Conservation (phyloP, 2,113 vertebrate species). For the Hippoglossus stenolepis region DNA sequence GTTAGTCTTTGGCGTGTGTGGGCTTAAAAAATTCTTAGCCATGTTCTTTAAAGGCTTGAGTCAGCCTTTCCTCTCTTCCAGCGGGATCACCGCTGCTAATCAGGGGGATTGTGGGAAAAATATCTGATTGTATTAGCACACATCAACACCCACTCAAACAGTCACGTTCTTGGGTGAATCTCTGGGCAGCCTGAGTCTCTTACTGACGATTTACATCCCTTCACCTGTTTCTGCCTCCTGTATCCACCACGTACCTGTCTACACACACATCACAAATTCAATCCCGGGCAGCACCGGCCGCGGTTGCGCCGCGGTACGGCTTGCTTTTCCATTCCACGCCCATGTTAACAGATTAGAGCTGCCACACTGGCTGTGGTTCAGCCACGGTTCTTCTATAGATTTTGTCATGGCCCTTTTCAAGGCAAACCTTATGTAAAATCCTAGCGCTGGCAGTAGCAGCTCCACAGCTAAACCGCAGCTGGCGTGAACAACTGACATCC, state of each 20-base stretch:
- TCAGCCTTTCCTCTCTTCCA: background rate
- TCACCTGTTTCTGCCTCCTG: constrained; percentile 20
- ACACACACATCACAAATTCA: background rate
- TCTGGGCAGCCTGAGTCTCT: constrained; percentile 27
- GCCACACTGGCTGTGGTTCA: no score
- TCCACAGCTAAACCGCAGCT: no score
- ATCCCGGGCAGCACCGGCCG: no score
- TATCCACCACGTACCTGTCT: constrained; percentile 12
- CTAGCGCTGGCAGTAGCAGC: no score
- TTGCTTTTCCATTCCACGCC: no score
- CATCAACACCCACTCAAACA: constrained; percentile 10
- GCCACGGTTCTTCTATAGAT: no score
- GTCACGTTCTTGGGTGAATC: constrained; percentile 31
- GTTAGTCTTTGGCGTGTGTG: background rate
- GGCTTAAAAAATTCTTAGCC: background rate
- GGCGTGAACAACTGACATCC: no score
- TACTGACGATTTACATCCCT: constrained; percentile 6
- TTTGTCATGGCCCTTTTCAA: no score
- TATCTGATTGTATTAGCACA: constrained; percentile 50
- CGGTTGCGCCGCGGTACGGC: no score
- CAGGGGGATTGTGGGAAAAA: constrained; percentile 47
- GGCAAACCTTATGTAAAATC: no score
- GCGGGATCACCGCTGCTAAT: constrained; percentile 40
- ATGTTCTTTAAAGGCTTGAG: background rate
- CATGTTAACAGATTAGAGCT: no score